Base-by-base conservation (phyloP, 1,140 invertebrate genomes). In the Drosophila parabipectinata region DNA sequence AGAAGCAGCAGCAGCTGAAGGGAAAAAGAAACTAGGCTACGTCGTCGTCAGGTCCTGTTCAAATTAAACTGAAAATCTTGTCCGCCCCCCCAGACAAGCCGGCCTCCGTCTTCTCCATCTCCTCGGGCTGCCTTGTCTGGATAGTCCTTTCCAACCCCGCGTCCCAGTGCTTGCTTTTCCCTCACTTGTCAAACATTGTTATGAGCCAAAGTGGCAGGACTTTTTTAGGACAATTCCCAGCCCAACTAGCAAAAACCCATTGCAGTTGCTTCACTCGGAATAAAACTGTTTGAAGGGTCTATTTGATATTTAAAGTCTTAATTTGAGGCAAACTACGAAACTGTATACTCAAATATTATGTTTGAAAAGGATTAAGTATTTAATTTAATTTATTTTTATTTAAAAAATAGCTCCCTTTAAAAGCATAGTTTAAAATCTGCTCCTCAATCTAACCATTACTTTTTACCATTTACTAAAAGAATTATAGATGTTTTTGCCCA, bases 31-130 rank as follows among this genome's bases (percentile, higher is more conserved):
- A 83, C 83, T 87, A 67, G 83, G 83, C 83, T 83, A 83, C 66
- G 67, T 77, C 57, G 67, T 74, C 64, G 48, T 63, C 71, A 76
- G 80, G 83, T 83, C 72, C 75, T 88, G 83, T 88, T 88, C 83
- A 87, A 87, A 87, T 87, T 83, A 88, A 87, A 87, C 83, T 79
- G 83, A 79, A 88, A 87, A 77, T 83, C 83, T 87, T 87, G 82
- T 82, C 75, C 59, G 45, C 72, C 53, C 51, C 51, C 52, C 53
- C 77, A 79, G 72, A 69, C 74, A 64, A 48, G 41, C 14, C 41
- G 6, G 14, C 44, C 15, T 45, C 41, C 41, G 7, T 8, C 15
- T 41, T 14, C 15, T n/a, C 14, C 15, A 4, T 18, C 41, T 44
- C 14, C 41, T 15, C 15, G 14, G 41, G 47, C 47, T 58, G 50